Evolutionary conservation across 2,797 vertebrate species (phyloP).

Genomic region (Remorina albescens): DNA sequence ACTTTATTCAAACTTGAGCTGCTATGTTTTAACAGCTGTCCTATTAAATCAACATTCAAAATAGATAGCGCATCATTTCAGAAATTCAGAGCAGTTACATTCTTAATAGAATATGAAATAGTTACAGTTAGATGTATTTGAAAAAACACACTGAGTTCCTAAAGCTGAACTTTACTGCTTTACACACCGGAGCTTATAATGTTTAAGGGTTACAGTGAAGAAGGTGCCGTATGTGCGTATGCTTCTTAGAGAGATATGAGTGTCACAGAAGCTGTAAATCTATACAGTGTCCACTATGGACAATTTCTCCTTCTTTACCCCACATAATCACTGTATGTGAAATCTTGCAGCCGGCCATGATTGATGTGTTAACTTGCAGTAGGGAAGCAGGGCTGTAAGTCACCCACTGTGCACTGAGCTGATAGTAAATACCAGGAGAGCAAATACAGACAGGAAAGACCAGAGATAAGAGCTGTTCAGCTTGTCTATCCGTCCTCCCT

Average conservation of each 20-base stretch:
- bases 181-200: conserved; percentile 8
- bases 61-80: neutral
- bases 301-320: conserved; percentile 25
- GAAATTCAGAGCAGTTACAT: neutral
- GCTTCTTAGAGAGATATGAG: conserved; percentile 9
- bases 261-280: conserved; percentile 46
- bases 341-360: conserved; percentile 58
- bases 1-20: neutral
- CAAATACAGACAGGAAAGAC: conserved; percentile 63
- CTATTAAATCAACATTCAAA: neutral
- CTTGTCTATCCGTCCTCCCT: conserved; percentile 51
- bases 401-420: conserved; percentile 58
- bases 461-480: conserved; percentile 63
- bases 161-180: neutral
- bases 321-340: conserved; percentile 43
- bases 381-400: conserved; percentile 54
- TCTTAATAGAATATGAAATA: neutral
- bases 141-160: conserved; percentile 2
- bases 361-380: conserved; percentile 65
- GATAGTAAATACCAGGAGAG: conserved; percentile 73
- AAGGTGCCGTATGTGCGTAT: neutral
- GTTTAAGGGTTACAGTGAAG: conserved; percentile 27
- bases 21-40: neutral
- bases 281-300: conserved; percentile 21
- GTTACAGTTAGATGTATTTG: neutral